These are phyloP conservation scores for Clarias platycephalus DNA, from an alignment of 2,797 vertebrate species.

Conservation along the genomic window DNA sequence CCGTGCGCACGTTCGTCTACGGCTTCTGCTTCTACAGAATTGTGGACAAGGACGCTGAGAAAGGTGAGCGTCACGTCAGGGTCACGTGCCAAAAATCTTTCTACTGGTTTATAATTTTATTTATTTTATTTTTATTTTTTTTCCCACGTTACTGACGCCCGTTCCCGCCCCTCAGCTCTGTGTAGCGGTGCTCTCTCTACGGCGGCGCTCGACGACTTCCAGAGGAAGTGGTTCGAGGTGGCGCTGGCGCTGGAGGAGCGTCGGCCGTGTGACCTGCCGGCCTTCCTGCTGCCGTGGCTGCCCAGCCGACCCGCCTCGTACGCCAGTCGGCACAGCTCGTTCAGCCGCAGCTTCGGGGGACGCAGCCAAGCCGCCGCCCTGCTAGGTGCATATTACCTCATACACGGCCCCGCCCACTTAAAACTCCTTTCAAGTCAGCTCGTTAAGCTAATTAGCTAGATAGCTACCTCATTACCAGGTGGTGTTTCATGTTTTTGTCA, in stretches of 20 bases:
- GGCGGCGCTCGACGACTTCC: constrained; percentile 90
- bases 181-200: constrained; percentile 78
- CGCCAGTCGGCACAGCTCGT: constrained; percentile 98
- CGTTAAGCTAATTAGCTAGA: neutral
- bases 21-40: constrained; percentile 98
- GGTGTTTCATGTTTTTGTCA: neutral
- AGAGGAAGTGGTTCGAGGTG: constrained; percentile 98
- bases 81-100: neutral
- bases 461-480: neutral
- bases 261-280: constrained; percentile 88
- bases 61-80: constrained; percentile 63
- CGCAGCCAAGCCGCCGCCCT: constrained; percentile 97
- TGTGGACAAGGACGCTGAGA: constrained; percentile 84
- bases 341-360: constrained; percentile 99
- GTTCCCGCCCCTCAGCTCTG: constrained; percentile 64
- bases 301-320: constrained; percentile 96
- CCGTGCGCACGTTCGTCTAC: constrained; percentile 91
- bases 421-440: neutral
- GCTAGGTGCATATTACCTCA: constrained; percentile 84
- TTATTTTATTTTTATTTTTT: too few relatives aligned
- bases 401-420: constrained; percentile 3
- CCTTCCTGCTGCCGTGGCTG: constrained; percentile 93
- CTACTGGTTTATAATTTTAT: too few relatives aligned
- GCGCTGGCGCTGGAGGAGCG: constrained; percentile 92
- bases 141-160: neutral